These are phyloP conservation scores for Phrynocephalus versicolor DNA, from an alignment of 2,113 vertebrate genomes.

Conservation along the genomic window DNA sequence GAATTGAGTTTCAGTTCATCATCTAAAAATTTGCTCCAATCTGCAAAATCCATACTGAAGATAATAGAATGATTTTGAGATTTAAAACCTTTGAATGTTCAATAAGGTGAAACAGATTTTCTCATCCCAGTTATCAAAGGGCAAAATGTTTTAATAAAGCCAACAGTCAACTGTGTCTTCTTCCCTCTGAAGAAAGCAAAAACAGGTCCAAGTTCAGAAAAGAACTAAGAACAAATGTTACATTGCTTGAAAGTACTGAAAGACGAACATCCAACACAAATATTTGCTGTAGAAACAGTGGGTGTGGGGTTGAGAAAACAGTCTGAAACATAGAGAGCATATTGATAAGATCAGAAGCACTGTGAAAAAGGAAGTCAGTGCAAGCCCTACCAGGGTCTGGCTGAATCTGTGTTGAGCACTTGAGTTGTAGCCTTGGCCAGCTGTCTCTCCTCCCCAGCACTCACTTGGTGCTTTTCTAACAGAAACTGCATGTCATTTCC, in stretches of 20 bases:
- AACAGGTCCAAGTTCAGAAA: neutral
- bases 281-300: neutral
- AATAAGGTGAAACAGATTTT: neutral
- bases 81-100: neutral
- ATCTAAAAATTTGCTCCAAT: neutral
- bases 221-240: neutral
- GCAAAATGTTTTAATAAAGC: neutral
- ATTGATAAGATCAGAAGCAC: neutral
- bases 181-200: neutral
- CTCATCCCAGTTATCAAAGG: neutral
- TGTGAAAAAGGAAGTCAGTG: neutral
- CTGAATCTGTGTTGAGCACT: neutral
- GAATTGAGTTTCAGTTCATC: neutral
- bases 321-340: neutral
- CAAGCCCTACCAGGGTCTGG: neutral
- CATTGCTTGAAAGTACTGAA: neutral
- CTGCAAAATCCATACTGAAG: neutral
- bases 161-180: neutral
- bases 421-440: neutral
- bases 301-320: neutral
- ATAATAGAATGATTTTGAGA: neutral
- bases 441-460: neutral
- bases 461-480: neutral
- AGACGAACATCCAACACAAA: neutral
- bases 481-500: neutral